Conservation (phyloP, 2,113 vertebrate species). For the Okapia johnstoni region DNA sequence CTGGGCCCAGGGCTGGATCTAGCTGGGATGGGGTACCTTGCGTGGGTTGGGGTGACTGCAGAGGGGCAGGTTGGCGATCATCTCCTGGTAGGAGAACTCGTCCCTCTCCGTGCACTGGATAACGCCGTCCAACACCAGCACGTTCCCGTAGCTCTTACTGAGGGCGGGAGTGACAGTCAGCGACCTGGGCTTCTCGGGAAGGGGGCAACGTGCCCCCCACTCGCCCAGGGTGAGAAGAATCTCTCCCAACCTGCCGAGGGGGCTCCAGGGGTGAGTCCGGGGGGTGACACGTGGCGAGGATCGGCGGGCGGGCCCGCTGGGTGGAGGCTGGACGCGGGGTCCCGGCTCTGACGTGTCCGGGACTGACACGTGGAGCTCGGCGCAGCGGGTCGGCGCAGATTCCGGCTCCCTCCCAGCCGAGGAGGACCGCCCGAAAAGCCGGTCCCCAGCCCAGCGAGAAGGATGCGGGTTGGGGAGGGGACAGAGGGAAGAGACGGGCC, state of each 20-base stretch:
- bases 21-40: conserved; percentile 84
- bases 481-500: background rate
- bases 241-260: background rate
- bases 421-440: background rate
- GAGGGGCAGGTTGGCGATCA: conserved; percentile 96
- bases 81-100: conserved; percentile 98
- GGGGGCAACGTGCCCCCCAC: background rate
- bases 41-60: conserved; percentile 94
- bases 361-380: conserved; percentile 60
- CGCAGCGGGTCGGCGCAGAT: background rate
- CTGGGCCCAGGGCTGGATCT: background rate
- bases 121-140: conserved; percentile 95
- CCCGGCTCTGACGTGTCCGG: conserved; percentile 57
- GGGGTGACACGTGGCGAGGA: conserved; percentile 50
- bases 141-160: conserved; percentile 97
- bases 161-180: conserved; percentile 37
- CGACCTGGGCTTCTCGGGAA: background rate
- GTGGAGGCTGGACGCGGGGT: conserved; percentile 30
- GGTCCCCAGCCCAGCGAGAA: background rate
- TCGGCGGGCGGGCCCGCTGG: background rate
- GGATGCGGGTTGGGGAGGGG: background rate
- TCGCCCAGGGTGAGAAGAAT: background rate
- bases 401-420: background rate
- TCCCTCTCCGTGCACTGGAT: conserved; percentile 98
- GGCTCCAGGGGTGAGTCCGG: background rate